phyloP scores from a whole-genome alignment of 2,888 invertebrate genomes.

The Parelbella ahira region DNA sequence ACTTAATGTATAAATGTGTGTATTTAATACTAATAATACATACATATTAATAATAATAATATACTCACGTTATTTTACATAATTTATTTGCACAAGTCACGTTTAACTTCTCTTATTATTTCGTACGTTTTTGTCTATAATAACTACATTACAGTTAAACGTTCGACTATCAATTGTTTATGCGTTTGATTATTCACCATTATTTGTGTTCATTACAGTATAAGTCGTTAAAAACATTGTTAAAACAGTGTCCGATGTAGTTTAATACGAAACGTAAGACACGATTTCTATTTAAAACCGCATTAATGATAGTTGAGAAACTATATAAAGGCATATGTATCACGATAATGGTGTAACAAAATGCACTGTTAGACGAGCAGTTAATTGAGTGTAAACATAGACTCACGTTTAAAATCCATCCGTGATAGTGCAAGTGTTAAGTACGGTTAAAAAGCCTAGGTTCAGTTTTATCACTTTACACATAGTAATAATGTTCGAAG shows the following conservation, averaged over 20 bases:
- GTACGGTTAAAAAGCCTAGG: conserved; percentile 12
- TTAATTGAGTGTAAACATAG: not conserved
- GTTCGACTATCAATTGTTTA: too few relatives aligned
- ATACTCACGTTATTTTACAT: conserved; percentile 58
- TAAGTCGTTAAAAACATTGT: too few relatives aligned
- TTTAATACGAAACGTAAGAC: too few relatives aligned
- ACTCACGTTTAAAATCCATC: conserved; percentile 7
- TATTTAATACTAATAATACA: conserved; percentile 75
- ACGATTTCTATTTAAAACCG: too few relatives aligned
- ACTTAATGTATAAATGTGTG: conserved; percentile 64
- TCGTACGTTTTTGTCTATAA: conserved; percentile 1
- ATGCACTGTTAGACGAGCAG: not conserved
- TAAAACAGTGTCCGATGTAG: too few relatives aligned
- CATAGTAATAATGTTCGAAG: conserved; percentile 4
- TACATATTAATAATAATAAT: conserved; percentile 59
- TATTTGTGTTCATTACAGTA: too few relatives aligned
- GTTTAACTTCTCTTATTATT: conserved; percentile 7
- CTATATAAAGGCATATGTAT: too few relatives aligned
- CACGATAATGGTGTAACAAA: too few relatives aligned
- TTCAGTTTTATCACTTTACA: conserved; percentile 17
- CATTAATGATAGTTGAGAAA: too few relatives aligned
- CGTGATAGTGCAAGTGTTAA: conserved; percentile 8
- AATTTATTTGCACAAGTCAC: conserved; percentile 48
- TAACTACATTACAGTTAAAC: too few relatives aligned
- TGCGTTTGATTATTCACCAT: too few relatives aligned